Evolutionary conservation across 2,888 invertebrate species (phyloP).

Genomic region (Diadegma fenestrale): DNA sequence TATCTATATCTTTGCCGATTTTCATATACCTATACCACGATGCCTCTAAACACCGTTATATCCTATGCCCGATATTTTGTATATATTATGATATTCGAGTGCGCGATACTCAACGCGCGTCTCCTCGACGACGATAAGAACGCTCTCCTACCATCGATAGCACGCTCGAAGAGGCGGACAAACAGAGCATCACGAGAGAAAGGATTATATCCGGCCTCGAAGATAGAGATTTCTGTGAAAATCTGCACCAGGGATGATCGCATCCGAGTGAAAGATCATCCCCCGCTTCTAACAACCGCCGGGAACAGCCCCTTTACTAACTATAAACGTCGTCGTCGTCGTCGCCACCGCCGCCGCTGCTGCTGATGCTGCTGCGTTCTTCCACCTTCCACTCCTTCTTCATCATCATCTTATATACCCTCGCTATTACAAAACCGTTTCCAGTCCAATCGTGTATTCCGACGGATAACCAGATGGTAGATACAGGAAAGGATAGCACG

Average conservation of each 20-base stretch:
- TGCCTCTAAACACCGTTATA: conserved; percentile 13
- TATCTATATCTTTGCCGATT: conserved; percentile 34
- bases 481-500: conserved; percentile 1
- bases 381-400: conserved; percentile 25
- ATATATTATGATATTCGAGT: conserved; percentile 16
- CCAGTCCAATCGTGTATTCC: neutral
- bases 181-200: conserved; percentile 47
- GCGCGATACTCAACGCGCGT: conserved; percentile 26
- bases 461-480: conserved; percentile 15
- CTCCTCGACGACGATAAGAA: conserved; percentile 23
- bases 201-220: conserved; percentile 66
- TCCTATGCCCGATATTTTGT: conserved; percentile 20
- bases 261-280: conserved; percentile 61
- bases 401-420: conserved; percentile 20
- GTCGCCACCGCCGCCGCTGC: no score
- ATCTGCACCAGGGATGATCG: conserved; percentile 55
- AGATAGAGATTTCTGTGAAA: conserved; percentile 60
- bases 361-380: conserved; percentile 3
- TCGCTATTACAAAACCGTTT: conserved; percentile 33
- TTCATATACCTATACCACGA: conserved; percentile 23
- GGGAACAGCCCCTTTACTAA: conserved; percentile 27
- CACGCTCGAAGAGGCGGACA: conserved; percentile 52
- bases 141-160: conserved; percentile 36
- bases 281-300: conserved; percentile 43
- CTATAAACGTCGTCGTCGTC: conserved; percentile 22